phyloP scores from a whole-genome alignment of 2,888 invertebrate species.

The Trachelus troglodyta region DNA sequence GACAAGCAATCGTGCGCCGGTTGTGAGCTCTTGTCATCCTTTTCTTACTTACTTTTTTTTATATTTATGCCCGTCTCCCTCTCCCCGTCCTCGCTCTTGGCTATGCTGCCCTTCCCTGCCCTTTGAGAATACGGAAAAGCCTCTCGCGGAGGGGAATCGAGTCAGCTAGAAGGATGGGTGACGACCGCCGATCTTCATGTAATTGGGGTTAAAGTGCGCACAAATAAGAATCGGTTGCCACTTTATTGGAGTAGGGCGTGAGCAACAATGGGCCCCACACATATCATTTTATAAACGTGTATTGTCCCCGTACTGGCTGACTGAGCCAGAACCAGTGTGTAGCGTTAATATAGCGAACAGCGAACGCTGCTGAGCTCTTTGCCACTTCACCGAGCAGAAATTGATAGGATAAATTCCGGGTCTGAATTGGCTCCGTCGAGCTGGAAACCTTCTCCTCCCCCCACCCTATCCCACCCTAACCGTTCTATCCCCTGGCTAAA shows the following conservation, averaged over 20 bases:
- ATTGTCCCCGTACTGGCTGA: conserved; percentile 48
- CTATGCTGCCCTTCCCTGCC: not conserved
- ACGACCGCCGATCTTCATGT: conserved; percentile 22
- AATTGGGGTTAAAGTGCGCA: conserved; percentile 48
- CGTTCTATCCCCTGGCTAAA: conserved; percentile 26
- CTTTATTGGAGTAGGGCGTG: conserved; percentile 48
- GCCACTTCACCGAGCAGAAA: conserved; percentile 74
- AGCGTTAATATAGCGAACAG: conserved; percentile 65
- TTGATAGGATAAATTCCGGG: conserved; percentile 75
- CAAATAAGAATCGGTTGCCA: conserved; percentile 50
- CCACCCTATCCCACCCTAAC: conserved; percentile 20
- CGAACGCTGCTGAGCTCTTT: conserved; percentile 70
- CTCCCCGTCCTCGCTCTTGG: not conserved
- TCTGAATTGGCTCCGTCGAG: conserved; percentile 73
- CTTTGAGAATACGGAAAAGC: not conserved
- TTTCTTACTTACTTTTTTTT: not conserved
- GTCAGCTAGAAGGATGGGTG: not conserved
- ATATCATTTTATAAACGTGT: conserved; percentile 50
- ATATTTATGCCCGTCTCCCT: not conserved
- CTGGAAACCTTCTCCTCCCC: conserved; percentile 66
- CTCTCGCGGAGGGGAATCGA: not conserved
- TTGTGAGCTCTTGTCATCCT: not conserved
- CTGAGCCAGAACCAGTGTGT: conserved; percentile 55
- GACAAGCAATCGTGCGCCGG: not conserved
- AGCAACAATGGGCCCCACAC: conserved; percentile 47